Base-by-base conservation (phyloP, 2,888 invertebrate species). In the Melieria crassipennis region DNA sequence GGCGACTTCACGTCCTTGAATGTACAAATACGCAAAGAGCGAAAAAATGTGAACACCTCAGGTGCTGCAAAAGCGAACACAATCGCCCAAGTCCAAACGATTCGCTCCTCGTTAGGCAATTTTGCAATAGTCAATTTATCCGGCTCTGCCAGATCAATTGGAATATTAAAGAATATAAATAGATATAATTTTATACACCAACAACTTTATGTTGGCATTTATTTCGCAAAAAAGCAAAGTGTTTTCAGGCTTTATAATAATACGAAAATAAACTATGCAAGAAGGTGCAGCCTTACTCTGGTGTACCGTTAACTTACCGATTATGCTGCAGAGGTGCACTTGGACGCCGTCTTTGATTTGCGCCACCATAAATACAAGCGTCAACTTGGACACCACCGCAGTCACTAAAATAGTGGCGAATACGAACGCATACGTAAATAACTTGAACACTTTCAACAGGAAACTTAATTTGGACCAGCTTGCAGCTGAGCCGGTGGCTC, bases 51-150 rank as follows among this genome's bases (percentile, higher is more conserved):
- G 11, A 93, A 91, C 1, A 92, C 72, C 87, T 97, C 96, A 0
- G 96, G 96, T 42, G 92, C 87, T 56, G 91, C 88, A 82, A 94
- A 94, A 42, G 92, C 91, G 78, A 94, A 91, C 57, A 94, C 87
- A 46, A 94, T 84, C 63, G 92, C 90, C 94, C 95, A 96, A 11
- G 93, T 90, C 95, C 95, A 95, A 60, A 91, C 88, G 69, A 92
- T 88, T 75, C 91, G 89, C 81, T 93, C 93, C 78, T 90, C 89
- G 73, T 90, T 87, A 0, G 92, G 88, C 43, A 92, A 86, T 6
- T 87, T 85, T 1, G 91, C 91, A 73, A 89, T 86, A 78, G 91
- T 91, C 81, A 91, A 90, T 79, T 89, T 89, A 78, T 91, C 89
- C 60, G 89, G 85, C 72, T 89, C 92, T 92, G 85, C 61, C 79